Base-by-base conservation (phyloP, 1,140 invertebrate species). In the Eubasilissa regina region DNA sequence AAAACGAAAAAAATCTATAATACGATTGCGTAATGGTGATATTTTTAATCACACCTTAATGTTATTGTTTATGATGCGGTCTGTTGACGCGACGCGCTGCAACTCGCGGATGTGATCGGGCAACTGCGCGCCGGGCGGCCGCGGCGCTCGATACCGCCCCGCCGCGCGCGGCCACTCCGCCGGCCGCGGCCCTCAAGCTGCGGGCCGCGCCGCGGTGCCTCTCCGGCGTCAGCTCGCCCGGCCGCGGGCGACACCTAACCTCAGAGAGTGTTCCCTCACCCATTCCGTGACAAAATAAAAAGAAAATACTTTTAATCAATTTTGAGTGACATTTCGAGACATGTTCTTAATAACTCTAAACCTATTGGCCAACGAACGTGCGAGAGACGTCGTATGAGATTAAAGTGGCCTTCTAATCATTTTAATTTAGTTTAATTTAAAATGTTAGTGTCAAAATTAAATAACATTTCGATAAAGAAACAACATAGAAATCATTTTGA, bases 1-100 rank as follows among this genome's bases (percentile, higher is more conserved):
- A 76, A 47, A 80, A 80, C 73, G 78, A 75, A 76, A 79, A 79
- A 79, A 43, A 25, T 19, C 10, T 21, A 15, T 17, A 12, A n/a
- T 53, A 13, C 44, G 35, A 74, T 74, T 74, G n/a, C 51, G 70
- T 74, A 74, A 74, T 74, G 8, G 13, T 64, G 13, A 43, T 72
- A 73, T 25, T 55, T 73, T n/a, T 74, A 74, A 58, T 58, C 70
- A 25, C 70, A 53, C 51, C 51, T 21, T 4, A 35, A 68, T 74
- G 51, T 74, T 74, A 44, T 74, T 74, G 70, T 74, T 74, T 74
- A 70, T 47, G 4, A n/a, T 10, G 48, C 25, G 17, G 12, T 44
- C 17, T 35, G 25, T n/a, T 12, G 51, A 51, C 43, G 35, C n/a
- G 21, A 47, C 64, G 25, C 15, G 47, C 10, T 17, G 53, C 4